These are phyloP conservation scores for Trichomycterus rosablanca DNA, from an alignment of 2,113 vertebrate species.

Conservation along the genomic window DNA sequence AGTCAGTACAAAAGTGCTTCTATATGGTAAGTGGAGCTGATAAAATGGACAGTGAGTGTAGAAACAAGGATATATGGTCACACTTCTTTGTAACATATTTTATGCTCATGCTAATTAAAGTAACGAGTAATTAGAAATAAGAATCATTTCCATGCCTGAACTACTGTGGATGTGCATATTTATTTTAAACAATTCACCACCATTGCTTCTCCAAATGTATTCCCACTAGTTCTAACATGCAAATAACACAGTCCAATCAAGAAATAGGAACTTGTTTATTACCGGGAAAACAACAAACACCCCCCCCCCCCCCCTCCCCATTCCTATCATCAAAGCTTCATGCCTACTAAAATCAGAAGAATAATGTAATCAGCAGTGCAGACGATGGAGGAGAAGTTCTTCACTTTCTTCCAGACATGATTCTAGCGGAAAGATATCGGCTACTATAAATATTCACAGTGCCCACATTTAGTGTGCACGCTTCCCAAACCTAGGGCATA, in stretches of 20 bases:
- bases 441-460: constrained; percentile 21
- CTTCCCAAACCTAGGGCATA: constrained; percentile 11
- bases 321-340: constrained; percentile 27
- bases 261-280: constrained; percentile 14
- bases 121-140: no score
- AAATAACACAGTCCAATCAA: background rate
- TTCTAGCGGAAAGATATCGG: constrained; percentile 20
- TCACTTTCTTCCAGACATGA: constrained; percentile 36
- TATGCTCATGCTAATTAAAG: no score
- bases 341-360: constrained; percentile 29
- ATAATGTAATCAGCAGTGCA: constrained; percentile 35
- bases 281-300: constrained; percentile 26
- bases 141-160: no score
- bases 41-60: no score
- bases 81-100: no score
- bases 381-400: background rate
- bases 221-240: no score
- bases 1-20: no score
- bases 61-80: no score
- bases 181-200: no score
- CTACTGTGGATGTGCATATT: no score
- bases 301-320: constrained; percentile 4
- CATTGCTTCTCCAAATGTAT: no score
- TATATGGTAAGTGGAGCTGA: no score
- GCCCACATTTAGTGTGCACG: constrained; percentile 15